phyloP scores from a whole-genome alignment of 2,113 vertebrate genomes.

The Heterotilapia buettikoferi region DNA sequence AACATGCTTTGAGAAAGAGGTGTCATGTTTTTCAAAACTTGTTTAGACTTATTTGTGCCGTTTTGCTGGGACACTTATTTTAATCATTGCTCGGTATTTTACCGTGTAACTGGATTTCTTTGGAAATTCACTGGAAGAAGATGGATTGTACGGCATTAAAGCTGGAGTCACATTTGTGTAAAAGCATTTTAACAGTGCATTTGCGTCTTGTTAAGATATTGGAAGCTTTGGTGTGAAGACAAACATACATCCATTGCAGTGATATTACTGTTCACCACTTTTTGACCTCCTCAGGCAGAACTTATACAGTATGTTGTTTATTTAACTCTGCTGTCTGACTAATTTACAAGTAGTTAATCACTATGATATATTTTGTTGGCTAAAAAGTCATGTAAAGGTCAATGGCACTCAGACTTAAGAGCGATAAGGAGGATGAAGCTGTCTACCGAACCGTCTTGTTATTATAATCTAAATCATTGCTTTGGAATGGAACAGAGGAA shows the following conservation, averaged over 20 bases:
- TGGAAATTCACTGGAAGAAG: not conserved
- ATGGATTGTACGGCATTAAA: not conserved
- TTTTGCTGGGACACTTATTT: not conserved
- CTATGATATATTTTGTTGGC: not conserved
- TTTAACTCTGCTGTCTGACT: not conserved
- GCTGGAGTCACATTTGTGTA: not conserved
- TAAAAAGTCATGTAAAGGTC: conserved; percentile 30
- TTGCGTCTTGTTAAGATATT: not conserved
- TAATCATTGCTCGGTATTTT: not conserved
- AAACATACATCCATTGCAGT: not conserved
- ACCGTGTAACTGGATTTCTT: not conserved
- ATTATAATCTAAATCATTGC: conserved; percentile 46
- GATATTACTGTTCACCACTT: not conserved
- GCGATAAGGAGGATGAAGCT: conserved; percentile 32
- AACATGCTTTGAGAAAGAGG: not conserved
- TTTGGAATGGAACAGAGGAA: conserved; percentile 31
- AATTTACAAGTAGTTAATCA: not conserved
- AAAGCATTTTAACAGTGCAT: not conserved
- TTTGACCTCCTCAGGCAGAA: not conserved
- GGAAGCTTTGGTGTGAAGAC: not conserved
- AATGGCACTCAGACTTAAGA: conserved; percentile 2
- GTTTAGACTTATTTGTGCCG: not conserved
- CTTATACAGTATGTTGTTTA: not conserved
- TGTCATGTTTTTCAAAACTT: not conserved
- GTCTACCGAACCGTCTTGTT: conserved; percentile 22